These are phyloP conservation scores for Schizotus pectinicornis DNA, from an alignment of 2,888 invertebrate species.

Conservation along the genomic window DNA sequence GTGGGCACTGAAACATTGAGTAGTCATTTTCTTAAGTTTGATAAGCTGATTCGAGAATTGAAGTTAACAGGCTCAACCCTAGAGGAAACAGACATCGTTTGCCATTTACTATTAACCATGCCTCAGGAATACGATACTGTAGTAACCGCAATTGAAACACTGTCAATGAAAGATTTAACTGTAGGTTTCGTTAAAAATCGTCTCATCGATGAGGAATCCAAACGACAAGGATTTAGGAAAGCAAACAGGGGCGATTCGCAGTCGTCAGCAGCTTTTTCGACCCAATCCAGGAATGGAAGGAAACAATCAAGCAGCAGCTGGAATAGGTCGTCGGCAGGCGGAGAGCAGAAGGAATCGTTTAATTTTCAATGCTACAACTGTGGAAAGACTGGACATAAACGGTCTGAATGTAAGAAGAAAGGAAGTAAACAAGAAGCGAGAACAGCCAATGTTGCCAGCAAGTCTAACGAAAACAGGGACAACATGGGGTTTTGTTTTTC, in stretches of 20 bases:
- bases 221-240: background rate
- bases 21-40: constrained; percentile 37
- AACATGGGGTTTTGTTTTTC: background rate
- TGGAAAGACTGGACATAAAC: constrained; percentile 9
- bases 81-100: constrained; percentile 33
- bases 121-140: no score
- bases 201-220: constrained; percentile 35
- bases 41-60: constrained; percentile 37
- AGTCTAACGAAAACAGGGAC: background rate
- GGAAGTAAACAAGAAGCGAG: background rate
- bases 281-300: no score
- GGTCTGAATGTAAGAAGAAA: constrained; percentile 3
- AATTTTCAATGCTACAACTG: constrained; percentile 1
- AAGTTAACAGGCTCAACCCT: constrained; percentile 32
- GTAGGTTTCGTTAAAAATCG: constrained; percentile 36
- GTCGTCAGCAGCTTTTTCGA: no score
- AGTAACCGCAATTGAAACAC: constrained; percentile 34
- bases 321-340: no score
- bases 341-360: background rate
- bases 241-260: no score
- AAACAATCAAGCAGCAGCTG: no score
- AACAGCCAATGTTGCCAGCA: background rate
- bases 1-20: constrained; percentile 14
- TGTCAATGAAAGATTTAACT: background rate
- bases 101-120: constrained; percentile 29